These are phyloP conservation scores for Reticulitermes speratus DNA, from an alignment of 1,140 invertebrate species.

Conservation along the genomic window DNA sequence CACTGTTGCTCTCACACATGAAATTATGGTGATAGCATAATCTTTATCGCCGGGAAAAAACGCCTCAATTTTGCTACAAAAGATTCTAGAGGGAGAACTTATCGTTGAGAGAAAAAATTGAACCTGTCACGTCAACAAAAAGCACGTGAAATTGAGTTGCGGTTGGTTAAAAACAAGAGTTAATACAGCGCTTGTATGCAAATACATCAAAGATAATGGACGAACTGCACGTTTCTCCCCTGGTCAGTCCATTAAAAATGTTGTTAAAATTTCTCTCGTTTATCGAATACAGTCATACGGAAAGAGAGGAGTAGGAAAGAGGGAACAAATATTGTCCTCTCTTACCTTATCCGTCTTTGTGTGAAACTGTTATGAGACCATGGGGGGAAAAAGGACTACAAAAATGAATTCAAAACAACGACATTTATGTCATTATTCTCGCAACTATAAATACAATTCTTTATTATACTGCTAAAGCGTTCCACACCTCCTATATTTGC, in stretches of 20 bases:
- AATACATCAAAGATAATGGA: constrained; percentile 17
- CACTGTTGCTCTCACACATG: neutral
- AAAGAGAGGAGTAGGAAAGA: neutral
- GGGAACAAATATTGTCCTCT: neutral
- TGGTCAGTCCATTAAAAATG: constrained; percentile 19
- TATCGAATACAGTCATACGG: neutral
- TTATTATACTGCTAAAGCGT: too few species aligned
- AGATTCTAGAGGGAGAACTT: neutral
- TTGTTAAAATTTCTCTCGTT: constrained; percentile 9
- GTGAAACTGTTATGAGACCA: too few species aligned
- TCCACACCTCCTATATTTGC: too few species aligned
- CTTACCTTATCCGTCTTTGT: neutral
- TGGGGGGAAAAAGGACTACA: too few species aligned
- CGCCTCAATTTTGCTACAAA: neutral
- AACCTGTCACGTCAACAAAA: neutral
- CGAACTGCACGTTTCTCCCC: neutral
- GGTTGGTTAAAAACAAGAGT: constrained; percentile 4
- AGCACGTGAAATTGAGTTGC: constrained; percentile 12
- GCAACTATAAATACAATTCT: too few species aligned
- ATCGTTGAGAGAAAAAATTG: constrained; percentile 6
- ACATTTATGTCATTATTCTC: too few species aligned
- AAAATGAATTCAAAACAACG: too few species aligned
- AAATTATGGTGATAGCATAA: neutral
- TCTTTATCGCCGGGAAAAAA: neutral
- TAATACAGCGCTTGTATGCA: constrained; percentile 4